phyloP scores from a whole-genome alignment of 1,140 invertebrate species.

The Drosophila athabasca region DNA sequence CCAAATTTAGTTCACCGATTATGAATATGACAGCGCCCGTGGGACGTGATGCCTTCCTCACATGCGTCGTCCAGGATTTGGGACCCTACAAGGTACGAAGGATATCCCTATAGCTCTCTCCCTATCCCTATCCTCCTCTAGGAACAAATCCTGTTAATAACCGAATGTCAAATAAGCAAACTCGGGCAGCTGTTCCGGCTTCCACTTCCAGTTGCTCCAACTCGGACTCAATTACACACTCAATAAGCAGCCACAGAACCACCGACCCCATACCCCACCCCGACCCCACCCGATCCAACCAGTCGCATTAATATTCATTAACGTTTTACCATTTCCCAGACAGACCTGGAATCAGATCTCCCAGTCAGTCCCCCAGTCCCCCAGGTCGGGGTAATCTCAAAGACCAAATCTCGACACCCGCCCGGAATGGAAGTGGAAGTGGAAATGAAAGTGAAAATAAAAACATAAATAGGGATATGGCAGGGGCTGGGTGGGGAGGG shows the following conservation, averaged over 20 bases:
- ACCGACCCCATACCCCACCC: background rate
- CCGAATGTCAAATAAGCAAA: constrained; percentile 46
- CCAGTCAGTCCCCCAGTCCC: constrained; percentile 11
- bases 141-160: constrained; percentile 43
- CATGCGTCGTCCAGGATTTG: constrained; percentile 92
- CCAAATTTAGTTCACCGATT: constrained; percentile 92
- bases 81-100: constrained; percentile 91
- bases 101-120: no score
- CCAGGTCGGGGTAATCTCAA: constrained; percentile 59
- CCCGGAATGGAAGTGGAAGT: constrained; percentile 60
- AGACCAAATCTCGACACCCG: constrained; percentile 75
- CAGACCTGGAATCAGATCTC: constrained; percentile 5
- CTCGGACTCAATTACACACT: constrained; percentile 75
- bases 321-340: constrained; percentile 60
- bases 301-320: constrained; percentile 80
- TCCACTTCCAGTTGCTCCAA: background rate
- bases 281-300: constrained; percentile 10
- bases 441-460: constrained; percentile 76
- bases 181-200: background rate
- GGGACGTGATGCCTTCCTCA: constrained; percentile 92
- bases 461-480: constrained; percentile 76
- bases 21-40: constrained; percentile 92
- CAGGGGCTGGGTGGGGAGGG: background rate
- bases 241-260: constrained; percentile 75
- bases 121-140: background rate